phyloP scores from a whole-genome alignment of 2,113 vertebrate species.

The Oreochromis niloticus region DNA sequence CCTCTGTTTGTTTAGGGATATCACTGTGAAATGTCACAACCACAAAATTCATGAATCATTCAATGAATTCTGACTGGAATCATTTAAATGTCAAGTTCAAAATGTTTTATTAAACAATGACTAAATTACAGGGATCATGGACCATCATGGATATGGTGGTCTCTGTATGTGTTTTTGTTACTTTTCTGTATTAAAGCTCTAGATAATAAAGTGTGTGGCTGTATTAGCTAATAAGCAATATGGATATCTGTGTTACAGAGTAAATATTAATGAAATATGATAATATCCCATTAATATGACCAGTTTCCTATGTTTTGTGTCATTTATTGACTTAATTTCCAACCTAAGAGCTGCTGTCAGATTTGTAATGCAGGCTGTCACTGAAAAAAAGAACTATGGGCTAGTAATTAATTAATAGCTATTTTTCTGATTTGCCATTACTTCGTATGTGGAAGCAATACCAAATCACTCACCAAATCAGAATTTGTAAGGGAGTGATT shows the following conservation, averaged over 20 bases:
- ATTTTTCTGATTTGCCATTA: background rate
- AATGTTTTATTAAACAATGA: background rate
- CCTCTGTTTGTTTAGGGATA: background rate
- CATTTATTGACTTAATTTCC: background rate
- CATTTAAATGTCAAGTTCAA: background rate
- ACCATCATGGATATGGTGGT: background rate
- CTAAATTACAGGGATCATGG: background rate
- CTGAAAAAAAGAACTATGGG: background rate
- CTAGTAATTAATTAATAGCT: background rate
- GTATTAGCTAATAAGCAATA: background rate
- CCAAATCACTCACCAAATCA: background rate
- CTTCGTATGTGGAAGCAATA: background rate
- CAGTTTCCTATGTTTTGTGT: background rate
- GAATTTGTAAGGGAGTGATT: background rate
- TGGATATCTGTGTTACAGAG: background rate
- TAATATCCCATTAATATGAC: background rate
- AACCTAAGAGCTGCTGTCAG: background rate
- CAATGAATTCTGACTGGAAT: background rate
- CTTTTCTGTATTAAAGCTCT: background rate
- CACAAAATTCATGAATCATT: background rate
- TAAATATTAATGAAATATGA: background rate
- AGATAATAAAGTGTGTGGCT: background rate
- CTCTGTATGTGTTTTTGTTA: background rate
- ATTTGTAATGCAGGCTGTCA: background rate
- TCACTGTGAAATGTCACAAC: background rate